Evolutionary conservation across 2,113 vertebrate species (phyloP), one percentile per base, ranked within the genome.

Genomic region (Etheostoma spectabile): DNA sequence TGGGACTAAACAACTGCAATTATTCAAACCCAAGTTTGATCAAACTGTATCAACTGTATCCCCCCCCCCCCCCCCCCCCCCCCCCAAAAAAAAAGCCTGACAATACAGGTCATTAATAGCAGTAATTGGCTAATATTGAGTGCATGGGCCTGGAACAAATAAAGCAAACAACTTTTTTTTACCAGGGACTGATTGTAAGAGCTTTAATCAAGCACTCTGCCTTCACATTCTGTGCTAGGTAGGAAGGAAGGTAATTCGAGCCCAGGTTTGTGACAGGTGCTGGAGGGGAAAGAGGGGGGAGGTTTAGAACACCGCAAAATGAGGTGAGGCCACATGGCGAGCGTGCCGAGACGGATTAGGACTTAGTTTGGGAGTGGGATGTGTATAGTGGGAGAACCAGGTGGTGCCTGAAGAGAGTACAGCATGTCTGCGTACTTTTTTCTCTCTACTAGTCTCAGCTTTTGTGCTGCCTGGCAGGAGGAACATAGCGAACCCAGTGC

Each of bases 221-320:
- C 72, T 82, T 74, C 62, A 35, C 77, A 77, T 66, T 79, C 65
- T 42, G 64, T 69, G 56, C 59, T 48, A 16, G 73, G 72, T 49
- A 15, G 66, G 68, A 68, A 55, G 46, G 65, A 68, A 79, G 33
- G 89, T 91, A 90, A 93, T 88, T 76, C 10, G 80, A 93, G 83
- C 81, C 75, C 81, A 63, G 80, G 68, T 77, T 78, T 81, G 77
- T 77, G 85, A 80, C 92, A 93, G 91, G 88, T 93, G 90, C 89
- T 88, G 77, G 7, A 84, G 67, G 83, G 60, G 63, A 79, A 49
- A 75, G 77, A 65, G 83, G 68, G 68, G 72, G 66, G 78, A 78
- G 83, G 87, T 79, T 68, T 19, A 77, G 84, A 68, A 88, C 80
- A 85, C 48, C 19, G 5, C 4, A 1, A 84, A 88, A 88, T 81